A percentile compares a stretch with the other conserved stretches of the same genome.
phyloP scores from a whole-genome alignment of 2,888 invertebrate genomes.

The Sminthurinus aureus region DNA sequence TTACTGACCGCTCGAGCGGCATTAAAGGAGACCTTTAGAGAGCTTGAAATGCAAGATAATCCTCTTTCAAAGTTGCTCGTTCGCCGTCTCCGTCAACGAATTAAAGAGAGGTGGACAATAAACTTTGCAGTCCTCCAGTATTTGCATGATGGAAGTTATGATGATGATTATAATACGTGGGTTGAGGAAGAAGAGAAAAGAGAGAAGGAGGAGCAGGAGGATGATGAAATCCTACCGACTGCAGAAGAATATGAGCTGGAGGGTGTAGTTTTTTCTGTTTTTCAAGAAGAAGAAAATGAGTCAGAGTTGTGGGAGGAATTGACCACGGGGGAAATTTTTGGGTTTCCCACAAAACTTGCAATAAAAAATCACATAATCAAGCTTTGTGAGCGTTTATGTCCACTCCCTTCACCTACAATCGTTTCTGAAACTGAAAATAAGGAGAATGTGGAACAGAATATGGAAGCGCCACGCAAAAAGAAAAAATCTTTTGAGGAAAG shows the following conservation, averaged over 20 bases:
- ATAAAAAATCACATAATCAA: background rate
- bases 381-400: background rate
- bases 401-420: background rate
- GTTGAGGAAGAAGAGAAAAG: background rate
- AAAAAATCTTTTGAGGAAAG: background rate
- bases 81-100: background rate
- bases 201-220: background rate
- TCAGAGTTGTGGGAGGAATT: background rate
- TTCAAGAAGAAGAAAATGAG: background rate
- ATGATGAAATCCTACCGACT: background rate
- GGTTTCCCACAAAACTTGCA: background rate
- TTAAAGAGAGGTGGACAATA: background rate
- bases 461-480: background rate
- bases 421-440: background rate
- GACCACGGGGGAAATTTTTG: background rate
- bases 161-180: background rate
- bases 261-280: background rate
- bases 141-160: background rate
- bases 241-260: background rate
- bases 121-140: background rate
- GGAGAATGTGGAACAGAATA: background rate
- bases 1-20: background rate
- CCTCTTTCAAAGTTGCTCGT: background rate
- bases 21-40: background rate
- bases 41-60: background rate